Evolutionary conservation across 30 jellyfish, hydroid and myxozoan genomes (phyloP).

Genomic region (Pelagia noctiluca): DNA sequence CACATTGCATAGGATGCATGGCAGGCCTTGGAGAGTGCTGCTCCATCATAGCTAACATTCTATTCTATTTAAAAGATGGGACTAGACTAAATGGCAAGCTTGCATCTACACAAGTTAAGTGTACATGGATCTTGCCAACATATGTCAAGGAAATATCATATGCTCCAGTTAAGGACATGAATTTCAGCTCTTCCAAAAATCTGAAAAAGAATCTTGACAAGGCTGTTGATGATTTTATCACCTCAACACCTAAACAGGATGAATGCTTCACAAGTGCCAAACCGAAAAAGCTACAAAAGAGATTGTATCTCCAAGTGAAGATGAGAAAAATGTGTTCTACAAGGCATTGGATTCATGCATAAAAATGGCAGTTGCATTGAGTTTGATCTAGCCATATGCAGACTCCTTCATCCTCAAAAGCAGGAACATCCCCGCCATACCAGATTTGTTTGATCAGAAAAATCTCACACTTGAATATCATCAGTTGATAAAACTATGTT

Average conservation of each 20-base stretch:
- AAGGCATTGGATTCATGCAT: conserved; percentile 18
- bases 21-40: conserved; percentile 58
- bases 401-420: conserved; percentile 49
- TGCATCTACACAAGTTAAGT: conserved; percentile 62
- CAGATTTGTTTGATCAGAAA: conserved; percentile 38
- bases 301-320: conserved; percentile 36
- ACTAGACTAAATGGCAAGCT: conserved; percentile 61
- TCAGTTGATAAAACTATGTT: conserved; percentile 30
- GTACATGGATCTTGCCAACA: conserved; percentile 64
- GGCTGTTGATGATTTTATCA: conserved; percentile 43
- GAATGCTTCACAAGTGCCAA: conserved; percentile 41
- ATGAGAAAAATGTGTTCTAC: conserved; percentile 29
- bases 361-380: conserved; percentile 46
- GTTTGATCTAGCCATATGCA: conserved; percentile 55
- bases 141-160: conserved; percentile 59
- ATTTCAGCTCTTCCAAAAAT: conserved; percentile 52
- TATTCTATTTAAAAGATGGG: conserved; percentile 51
- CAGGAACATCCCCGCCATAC: conserved; percentile 43
- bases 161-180: conserved; percentile 46
- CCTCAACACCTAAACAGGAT: conserved; percentile 41
- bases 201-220: conserved; percentile 41
- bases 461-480: conserved; percentile 48
- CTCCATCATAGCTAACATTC: conserved; percentile 28
- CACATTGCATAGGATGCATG: conserved; percentile 34
- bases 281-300: conserved; percentile 20